Evolutionary conservation across 2,113 vertebrate genomes (phyloP).

Genomic region (Malaclemys terrapin): DNA sequence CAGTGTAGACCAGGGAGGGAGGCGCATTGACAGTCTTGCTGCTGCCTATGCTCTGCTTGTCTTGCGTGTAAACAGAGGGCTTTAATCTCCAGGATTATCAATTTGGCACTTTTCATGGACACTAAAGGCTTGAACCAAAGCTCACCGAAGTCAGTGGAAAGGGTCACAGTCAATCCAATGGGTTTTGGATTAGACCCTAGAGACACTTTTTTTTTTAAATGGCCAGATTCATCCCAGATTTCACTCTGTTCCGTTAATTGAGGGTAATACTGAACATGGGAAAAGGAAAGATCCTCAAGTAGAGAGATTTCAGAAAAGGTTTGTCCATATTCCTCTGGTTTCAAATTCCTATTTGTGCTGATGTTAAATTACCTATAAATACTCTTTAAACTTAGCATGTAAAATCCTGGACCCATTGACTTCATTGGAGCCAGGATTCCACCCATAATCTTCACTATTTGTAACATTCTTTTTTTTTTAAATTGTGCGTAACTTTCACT

Average conservation of each 20-base stretch:
- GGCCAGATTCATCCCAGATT: background rate
- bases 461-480: background rate
- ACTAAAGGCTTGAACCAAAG: background rate
- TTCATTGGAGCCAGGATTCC: background rate
- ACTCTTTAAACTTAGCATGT: background rate
- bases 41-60: background rate
- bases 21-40: background rate
- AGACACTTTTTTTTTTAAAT: background rate
- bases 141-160: background rate
- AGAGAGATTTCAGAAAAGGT: background rate
- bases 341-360: background rate
- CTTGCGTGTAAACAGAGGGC: background rate
- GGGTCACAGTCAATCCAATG: background rate
- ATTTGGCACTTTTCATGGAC: background rate
- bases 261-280: background rate
- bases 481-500: background rate
- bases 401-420: background rate
- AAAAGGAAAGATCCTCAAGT: background rate
- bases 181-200: background rate
- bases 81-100: background rate
- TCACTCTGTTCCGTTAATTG: background rate
- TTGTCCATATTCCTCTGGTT: background rate
- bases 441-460: background rate
- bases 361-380: slow-evolving; percentile 3
- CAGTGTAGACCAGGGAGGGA: background rate